Conservation (phyloP, 2,888 invertebrate genomes). For the Cyclophora albipunctata region DNA sequence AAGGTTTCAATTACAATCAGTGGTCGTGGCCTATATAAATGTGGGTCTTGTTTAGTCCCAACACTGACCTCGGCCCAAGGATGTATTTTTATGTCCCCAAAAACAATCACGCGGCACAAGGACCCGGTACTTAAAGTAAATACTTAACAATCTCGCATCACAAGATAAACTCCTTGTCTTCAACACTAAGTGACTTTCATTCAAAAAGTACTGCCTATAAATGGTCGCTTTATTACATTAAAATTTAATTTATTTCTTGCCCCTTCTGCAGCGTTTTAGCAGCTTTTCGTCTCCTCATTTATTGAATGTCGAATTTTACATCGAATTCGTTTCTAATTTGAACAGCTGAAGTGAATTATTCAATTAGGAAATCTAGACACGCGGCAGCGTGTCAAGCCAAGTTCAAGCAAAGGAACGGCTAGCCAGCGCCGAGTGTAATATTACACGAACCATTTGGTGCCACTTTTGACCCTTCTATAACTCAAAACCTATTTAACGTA, state of each 20-base stretch:
- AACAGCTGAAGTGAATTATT: too few relatives aligned
- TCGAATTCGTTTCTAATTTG: too few relatives aligned
- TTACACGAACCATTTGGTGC: too few relatives aligned
- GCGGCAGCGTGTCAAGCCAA: too few relatives aligned
- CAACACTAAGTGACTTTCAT: slow-evolving; percentile 8
- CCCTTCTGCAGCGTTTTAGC: slow-evolving; percentile 1
- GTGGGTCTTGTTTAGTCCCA: slow-evolving; percentile 16
- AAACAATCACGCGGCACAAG: slow-evolving; percentile 13
- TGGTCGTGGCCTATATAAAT: slow-evolving; percentile 22
- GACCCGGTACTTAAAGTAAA: slow-evolving; percentile 8
- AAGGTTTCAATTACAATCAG: background rate
- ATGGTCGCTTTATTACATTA: slow-evolving; percentile 11
- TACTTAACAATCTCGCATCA: slow-evolving; percentile 7
- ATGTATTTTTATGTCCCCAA: slow-evolving; percentile 15
- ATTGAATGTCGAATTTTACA: too few relatives aligned
- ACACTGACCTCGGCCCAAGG: slow-evolving; percentile 22
- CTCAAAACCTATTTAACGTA: too few relatives aligned
- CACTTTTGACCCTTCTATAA: too few relatives aligned
- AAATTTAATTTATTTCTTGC: slow-evolving; percentile 6
- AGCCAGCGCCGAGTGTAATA: too few relatives aligned
- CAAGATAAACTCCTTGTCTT: slow-evolving; percentile 9
- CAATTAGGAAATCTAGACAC: too few relatives aligned
- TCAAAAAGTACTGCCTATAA: slow-evolving; percentile 7
- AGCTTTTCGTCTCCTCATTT: too few relatives aligned
- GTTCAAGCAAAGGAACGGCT: too few relatives aligned